Base-by-base conservation (phyloP, 2,888 invertebrate genomes). In the Mythimna albipuncta region DNA sequence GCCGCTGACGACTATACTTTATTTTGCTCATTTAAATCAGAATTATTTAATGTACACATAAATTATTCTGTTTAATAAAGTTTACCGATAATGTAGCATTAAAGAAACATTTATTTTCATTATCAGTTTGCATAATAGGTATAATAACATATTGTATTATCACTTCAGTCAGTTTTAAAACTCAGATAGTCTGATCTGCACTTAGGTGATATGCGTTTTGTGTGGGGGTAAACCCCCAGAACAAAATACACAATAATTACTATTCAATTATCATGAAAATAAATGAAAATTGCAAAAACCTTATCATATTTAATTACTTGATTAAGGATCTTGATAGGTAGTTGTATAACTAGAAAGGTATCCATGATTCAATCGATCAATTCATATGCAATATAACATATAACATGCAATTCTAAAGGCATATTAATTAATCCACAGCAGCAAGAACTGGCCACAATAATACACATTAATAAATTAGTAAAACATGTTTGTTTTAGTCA, bases 1-100 rank as follows among this genome's bases (percentile, higher is more conserved):
- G 93, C 80, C 91, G 86, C 67, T 82, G 85, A 83, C 81, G 72
- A 77, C 71, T 75, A 75, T 68, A 67, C 79, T 77, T 79, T 74
- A 73, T 68, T 72, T 77, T 76, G 63, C 73, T 41, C 67, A 61
- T 64, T 63, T 69, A 69, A 19, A 64, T 58, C 21, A 35, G 54
- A 58, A 38, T 65, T 64, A 59, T 59, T 58, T 32, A 5, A 47
- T 69, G 32, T 16, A 35, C 41, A n/a, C 6, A 9, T 35, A 16
- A 50, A 58, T 47, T 19, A 52, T 72, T 11, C 1, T 50, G 32
- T 21, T 55, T 11, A 61, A 13, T 62, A 38, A 6, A 47, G 52
- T 26, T 59, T 11, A 54, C 13, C 50, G 32, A 41, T 47, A 6
- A 41, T 52, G 58, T 73, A 44, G 19, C 35, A 35, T 50, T 75